Conservation (phyloP, 2,888 invertebrate genomes). For the Heliconius cydno region DNA sequence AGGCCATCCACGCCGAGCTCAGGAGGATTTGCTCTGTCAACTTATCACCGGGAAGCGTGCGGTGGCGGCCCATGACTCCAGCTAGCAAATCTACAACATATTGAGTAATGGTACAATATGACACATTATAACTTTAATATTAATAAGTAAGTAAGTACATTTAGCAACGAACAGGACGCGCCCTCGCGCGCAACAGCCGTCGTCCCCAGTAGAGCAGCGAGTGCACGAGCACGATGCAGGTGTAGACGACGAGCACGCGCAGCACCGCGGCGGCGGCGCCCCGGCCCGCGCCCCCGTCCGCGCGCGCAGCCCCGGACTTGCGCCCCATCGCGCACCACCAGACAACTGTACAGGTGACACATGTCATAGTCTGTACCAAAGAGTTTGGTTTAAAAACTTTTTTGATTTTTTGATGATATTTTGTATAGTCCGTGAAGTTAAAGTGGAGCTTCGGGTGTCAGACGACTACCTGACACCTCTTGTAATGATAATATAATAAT, state of each 20-base stretch:
- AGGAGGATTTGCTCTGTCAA: slow-evolving; percentile 53
- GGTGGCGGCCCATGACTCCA: slow-evolving; percentile 36
- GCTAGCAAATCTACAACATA: not conserved
- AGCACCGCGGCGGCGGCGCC: slow-evolving; percentile 53
- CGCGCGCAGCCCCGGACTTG: slow-evolving; percentile 34
- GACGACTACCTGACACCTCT: too few relatives aligned
- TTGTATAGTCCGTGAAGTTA: not conserved
- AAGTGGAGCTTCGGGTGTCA: too few relatives aligned
- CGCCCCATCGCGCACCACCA: slow-evolving; percentile 57
- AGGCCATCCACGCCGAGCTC: slow-evolving; percentile 55
- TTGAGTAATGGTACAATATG: not conserved
- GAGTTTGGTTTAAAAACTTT: not conserved
- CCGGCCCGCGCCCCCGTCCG: slow-evolving; percentile 45
- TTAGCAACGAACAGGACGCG: slow-evolving; percentile 34
- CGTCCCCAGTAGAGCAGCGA: slow-evolving; percentile 65
- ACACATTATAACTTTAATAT: not conserved
- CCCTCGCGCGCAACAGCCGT: slow-evolving; percentile 52
- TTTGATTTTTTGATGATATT: not conserved
- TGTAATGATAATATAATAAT: too few relatives aligned
- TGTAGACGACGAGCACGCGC: slow-evolving; percentile 61
- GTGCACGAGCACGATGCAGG: slow-evolving; percentile 62
- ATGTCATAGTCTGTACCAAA: not conserved
- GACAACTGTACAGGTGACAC: not conserved
- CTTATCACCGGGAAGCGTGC: slow-evolving; percentile 52
- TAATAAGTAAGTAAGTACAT: not conserved